Base-by-base conservation (phyloP, 1,140 invertebrate species). In the Aethina tumida region DNA sequence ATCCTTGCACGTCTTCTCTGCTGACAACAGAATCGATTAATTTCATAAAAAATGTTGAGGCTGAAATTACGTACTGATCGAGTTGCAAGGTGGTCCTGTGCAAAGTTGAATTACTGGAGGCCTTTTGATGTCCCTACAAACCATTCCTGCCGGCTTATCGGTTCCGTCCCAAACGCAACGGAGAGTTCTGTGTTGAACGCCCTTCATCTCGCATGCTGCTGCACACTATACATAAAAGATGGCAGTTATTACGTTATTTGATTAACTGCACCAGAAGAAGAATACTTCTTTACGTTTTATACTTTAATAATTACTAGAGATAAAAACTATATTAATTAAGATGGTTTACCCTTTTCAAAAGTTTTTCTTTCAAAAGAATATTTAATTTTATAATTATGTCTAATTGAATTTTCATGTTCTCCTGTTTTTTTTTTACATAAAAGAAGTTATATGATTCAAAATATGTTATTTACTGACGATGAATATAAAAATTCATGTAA, bases 101-200 rank as follows among this genome's bases (percentile, higher is more conserved):
- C 87, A 92, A 16, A 73, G 64, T 53, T 84, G 80, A 64, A 80
- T 77, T 19, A 89, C 83, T 3, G 71, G 63, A 2, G 86, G 86
- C 37, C 84, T 63, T 5, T 74, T 69, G 47, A 81, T 66, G 47
- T 81, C 74, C 40, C 76, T 71, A 61, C 87, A 91, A 12, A 82
- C 81, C 49, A 82, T 82, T 9, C 82, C 85, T 5, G 87, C 85
- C 15, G 84, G 75, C 50, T 81, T 75, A 51, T 82, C 79, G 10
- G 79, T 82, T 22, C 81, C 81, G 50, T 75, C 81, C 88, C 88
- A 93, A 31, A 90, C 85, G 60, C 89, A 94, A 52, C 87, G 81
- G 21, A 92, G 64, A 47, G 84, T 81, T 47, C 88, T 71, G 53
- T 86, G 87, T 61, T 86, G 83, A 27, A 84, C 74, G 2, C 87